Conservation (phyloP, 2,888 invertebrate genomes). For the Himalopsyche japonica region DNA sequence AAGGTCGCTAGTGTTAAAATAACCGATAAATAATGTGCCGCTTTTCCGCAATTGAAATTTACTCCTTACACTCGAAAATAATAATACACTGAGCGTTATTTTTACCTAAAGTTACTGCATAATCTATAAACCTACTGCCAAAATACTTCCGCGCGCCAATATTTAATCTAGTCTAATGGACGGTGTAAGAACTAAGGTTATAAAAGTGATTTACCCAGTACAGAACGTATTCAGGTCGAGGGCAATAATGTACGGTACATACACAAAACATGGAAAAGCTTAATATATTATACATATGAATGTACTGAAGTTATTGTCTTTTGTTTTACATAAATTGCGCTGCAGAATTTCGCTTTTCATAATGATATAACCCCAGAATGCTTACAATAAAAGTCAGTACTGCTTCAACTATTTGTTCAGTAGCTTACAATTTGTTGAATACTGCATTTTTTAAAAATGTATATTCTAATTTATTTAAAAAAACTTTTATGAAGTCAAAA, state of each 20-base stretch:
- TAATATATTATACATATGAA: not conserved
- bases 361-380: not conserved
- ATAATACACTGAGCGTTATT: not conserved
- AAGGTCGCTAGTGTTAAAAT: not conserved
- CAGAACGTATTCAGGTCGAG: not conserved
- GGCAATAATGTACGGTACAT: not conserved
- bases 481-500: too few species aligned
- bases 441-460: too few species aligned
- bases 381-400: too few species aligned
- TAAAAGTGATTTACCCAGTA: not conserved
- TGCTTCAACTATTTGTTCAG: too few species aligned
- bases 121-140: not conserved
- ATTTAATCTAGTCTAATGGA: conserved; percentile 30
- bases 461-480: too few species aligned
- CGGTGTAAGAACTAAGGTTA: not conserved
- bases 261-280: not conserved
- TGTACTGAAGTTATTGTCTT: not conserved
- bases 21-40: not conserved
- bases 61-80: not conserved
- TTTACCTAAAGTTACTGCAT: not conserved
- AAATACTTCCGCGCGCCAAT: conserved; percentile 17
- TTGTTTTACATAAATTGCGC: not conserved
- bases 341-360: not conserved
- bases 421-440: too few species aligned
- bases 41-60: not conserved